Percentiles rank a stretch among this genome's conserved stretches.
Evolutionary conservation across 1,140 invertebrate genomes (phyloP).

Genomic region (Drosophila ficusphila): DNA sequence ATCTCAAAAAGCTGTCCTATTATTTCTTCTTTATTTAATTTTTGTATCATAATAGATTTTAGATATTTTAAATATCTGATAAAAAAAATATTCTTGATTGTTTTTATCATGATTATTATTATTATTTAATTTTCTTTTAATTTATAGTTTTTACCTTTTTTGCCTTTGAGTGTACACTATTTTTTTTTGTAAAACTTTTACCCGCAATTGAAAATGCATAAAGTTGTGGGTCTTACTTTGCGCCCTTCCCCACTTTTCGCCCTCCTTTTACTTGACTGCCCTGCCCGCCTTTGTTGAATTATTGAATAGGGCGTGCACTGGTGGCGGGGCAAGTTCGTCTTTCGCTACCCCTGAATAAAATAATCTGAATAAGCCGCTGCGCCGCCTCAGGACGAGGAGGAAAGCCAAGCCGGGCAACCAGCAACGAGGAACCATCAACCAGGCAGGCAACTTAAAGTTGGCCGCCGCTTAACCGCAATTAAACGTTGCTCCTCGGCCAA

Average conservation of each 20-base stretch:
- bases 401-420: slow-evolving; percentile 21
- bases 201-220: slow-evolving; percentile 72
- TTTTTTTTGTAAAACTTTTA: slow-evolving; percentile 49
- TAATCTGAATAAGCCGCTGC: slow-evolving; percentile 34
- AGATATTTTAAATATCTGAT: too few relatives aligned
- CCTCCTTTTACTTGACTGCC: slow-evolving; percentile 3
- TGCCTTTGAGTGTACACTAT: slow-evolving; percentile 1
- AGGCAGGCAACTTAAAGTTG: slow-evolving; percentile 51
- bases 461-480: slow-evolving; percentile 75
- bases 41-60: too few relatives aligned
- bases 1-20: too few relatives aligned
- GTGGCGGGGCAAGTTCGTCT: slow-evolving; percentile 29
- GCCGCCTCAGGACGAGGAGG: slow-evolving; percentile 27
- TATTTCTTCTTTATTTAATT: too few relatives aligned
- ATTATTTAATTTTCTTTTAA: neutral
- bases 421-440: too few relatives aligned
- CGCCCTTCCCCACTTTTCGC: neutral
- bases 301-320: slow-evolving; percentile 73
- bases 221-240: slow-evolving; percentile 42
- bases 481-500: slow-evolving; percentile 48
- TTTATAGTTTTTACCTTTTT: too few relatives aligned
- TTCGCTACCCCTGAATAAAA: slow-evolving; percentile 48
- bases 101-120: neutral
- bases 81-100: too few relatives aligned
- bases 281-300: slow-evolving; percentile 65